Conservation (phyloP, 1,140 invertebrate genomes). For the Scaptomyza pallida region DNA sequence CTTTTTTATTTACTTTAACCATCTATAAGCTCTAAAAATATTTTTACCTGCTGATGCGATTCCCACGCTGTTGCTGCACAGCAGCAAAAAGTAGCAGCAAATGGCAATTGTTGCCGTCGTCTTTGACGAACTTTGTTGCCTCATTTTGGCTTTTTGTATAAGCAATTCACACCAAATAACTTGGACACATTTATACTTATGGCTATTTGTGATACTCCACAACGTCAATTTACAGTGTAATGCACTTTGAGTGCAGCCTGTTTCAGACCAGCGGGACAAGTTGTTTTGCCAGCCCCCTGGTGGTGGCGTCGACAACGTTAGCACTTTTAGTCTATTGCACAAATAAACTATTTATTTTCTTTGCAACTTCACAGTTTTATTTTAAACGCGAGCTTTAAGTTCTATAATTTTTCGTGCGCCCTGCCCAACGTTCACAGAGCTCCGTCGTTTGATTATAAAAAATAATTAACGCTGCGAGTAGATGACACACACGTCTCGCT, state of each 20-base stretch:
- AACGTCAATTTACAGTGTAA: slow-evolving; percentile 13
- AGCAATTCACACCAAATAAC: slow-evolving; percentile 20
- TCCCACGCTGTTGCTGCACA: slow-evolving; percentile 61
- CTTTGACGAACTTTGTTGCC: slow-evolving; percentile 31
- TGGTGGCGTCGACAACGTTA: slow-evolving; percentile 33
- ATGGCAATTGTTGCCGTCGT: slow-evolving; percentile 39
- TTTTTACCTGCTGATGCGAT: slow-evolving; percentile 64
- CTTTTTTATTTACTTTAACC: not conserved
- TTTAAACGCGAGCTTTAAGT: slow-evolving; percentile 9
- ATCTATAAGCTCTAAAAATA: not conserved
- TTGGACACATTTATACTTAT: slow-evolving; percentile 64
- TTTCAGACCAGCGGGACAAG: slow-evolving; percentile 7
- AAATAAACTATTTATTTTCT: not conserved
- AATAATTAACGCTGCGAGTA: slow-evolving; percentile 62
- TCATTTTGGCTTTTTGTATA: slow-evolving; percentile 51
- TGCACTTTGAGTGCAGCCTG: slow-evolving; percentile 48
- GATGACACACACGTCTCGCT: slow-evolving; percentile 70
- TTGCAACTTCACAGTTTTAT: slow-evolving; percentile 12
- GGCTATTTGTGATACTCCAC: slow-evolving; percentile 25
- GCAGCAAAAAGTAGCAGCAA: slow-evolving; percentile 49
- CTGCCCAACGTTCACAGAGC: slow-evolving; percentile 33
- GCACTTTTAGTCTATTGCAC: slow-evolving; percentile 10
- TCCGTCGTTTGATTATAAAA: slow-evolving; percentile 56
- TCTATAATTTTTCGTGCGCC: slow-evolving; percentile 3
- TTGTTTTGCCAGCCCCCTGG: slow-evolving; percentile 32